Evolutionary conservation across 2,797 vertebrate species (phyloP).

Genomic region (Dryobates pubescens): DNA sequence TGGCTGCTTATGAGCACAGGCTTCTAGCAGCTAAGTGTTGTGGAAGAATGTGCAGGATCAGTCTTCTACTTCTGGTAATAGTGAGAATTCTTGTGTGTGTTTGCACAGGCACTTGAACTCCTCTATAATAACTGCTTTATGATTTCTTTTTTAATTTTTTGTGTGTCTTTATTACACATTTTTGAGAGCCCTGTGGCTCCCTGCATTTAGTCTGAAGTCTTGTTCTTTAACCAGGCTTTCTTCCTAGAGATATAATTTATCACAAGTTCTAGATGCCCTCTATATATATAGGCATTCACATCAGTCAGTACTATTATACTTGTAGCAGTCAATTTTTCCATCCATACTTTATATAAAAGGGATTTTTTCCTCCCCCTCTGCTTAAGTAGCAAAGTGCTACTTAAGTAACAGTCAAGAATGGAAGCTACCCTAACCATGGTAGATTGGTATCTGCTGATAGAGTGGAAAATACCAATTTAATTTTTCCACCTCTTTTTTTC

Average conservation of each 20-base stretch:
- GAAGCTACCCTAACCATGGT: background rate
- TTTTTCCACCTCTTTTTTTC: background rate
- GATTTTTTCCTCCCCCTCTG: background rate
- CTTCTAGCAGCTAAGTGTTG: background rate
- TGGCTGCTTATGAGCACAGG: background rate
- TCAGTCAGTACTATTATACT: background rate
- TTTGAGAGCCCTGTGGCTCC: background rate
- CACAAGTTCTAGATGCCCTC: background rate
- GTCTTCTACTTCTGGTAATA: background rate
- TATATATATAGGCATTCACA: background rate
- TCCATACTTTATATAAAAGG: background rate
- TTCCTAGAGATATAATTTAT: background rate
- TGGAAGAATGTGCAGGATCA: background rate
- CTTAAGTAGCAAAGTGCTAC: background rate
- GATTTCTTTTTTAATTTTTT: too few relatives aligned
- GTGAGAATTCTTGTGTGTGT: background rate
- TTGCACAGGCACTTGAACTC: background rate
- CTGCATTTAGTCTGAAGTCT: background rate
- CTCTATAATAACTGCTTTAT: background rate
- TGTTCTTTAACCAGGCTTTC: background rate
- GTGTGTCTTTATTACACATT: background rate
- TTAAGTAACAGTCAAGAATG: background rate
- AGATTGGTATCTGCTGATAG: background rate
- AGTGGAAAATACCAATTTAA: background rate
- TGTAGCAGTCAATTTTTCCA: background rate